Evolutionary conservation across 2,888 invertebrate genomes (phyloP).

Genomic region (Eumerus sabulonum): DNA sequence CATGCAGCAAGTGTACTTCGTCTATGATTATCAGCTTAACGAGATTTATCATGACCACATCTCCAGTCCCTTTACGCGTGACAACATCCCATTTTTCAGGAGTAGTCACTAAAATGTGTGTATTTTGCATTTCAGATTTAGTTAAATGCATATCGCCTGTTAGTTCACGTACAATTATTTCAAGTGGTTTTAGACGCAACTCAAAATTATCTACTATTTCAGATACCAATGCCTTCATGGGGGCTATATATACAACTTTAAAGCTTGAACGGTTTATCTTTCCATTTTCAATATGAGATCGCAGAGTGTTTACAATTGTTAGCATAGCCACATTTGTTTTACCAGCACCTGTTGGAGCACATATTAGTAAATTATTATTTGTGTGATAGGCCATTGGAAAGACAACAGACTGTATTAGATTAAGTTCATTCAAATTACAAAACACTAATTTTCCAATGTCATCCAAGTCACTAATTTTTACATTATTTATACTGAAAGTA

Average conservation of each 20-base stretch:
- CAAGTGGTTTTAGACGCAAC: constrained; percentile 86
- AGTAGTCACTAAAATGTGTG: constrained; percentile 98
- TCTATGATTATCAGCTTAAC: constrained; percentile 97
- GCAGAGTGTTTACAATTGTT: constrained; percentile 93
- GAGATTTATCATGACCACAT: constrained; percentile 92
- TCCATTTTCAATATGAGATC: constrained; percentile 89
- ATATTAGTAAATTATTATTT: constrained; percentile 97
- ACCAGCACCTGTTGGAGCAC: constrained; percentile 99
- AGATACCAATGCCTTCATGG: constrained; percentile 99
- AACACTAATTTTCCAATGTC: constrained; percentile 94
- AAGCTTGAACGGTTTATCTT: constrained; percentile 94
- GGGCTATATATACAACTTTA: constrained; percentile 99
- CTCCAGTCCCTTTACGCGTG: constrained; percentile 95
- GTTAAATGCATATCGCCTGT: constrained; percentile 99
- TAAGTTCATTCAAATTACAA: constrained; percentile 90
- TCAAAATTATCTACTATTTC: constrained; percentile 98
- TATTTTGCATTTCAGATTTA: constrained; percentile 94
- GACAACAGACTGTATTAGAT: constrained; percentile 97
- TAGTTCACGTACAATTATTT: constrained; percentile 92
- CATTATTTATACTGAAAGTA: constrained; percentile 83
- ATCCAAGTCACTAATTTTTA: constrained; percentile 81
- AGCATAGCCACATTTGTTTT: constrained; percentile 99
- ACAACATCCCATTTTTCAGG: constrained; percentile 99
- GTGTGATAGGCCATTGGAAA: constrained; percentile 96
- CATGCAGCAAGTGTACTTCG: constrained; percentile 97